phyloP scores from a whole-genome alignment of 2,888 invertebrate species.

The Apamea anceps region DNA sequence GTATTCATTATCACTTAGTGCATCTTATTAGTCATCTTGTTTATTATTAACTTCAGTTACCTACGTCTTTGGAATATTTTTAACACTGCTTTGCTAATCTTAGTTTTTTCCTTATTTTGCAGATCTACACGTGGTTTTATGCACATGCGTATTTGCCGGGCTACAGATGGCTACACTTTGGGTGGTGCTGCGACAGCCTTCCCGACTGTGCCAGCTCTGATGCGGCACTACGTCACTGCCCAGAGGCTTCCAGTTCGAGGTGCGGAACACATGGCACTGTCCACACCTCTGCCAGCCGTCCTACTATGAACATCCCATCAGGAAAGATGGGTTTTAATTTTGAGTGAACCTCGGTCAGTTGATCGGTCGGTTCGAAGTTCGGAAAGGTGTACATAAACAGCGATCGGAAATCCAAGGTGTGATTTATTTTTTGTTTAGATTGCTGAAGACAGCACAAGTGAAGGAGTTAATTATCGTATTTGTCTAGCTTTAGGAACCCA shows the following conservation, averaged over 20 bases:
- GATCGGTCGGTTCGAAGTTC: slow-evolving; percentile 61
- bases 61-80: slow-evolving; percentile 26
- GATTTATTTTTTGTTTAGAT: slow-evolving; percentile 71
- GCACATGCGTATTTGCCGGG: slow-evolving; percentile 98
- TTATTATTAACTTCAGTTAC: not conserved
- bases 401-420: slow-evolving; percentile 65
- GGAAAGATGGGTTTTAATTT: slow-evolving; percentile 60
- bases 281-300: slow-evolving; percentile 97
- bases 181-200: slow-evolving; percentile 98
- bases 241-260: slow-evolving; percentile 98
- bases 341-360: slow-evolving; percentile 51
- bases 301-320: slow-evolving; percentile 89
- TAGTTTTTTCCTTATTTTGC: slow-evolving; percentile 70
- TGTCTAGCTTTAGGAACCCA: slow-evolving; percentile 82
- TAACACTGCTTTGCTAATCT: slow-evolving; percentile 29
- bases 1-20: slow-evolving; percentile 75
- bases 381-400: slow-evolving; percentile 70
- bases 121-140: slow-evolving; percentile 98
- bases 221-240: slow-evolving; percentile 96
- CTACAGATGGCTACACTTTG: slow-evolving; percentile 95
- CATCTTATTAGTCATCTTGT: slow-evolving; percentile 25
- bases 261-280: slow-evolving; percentile 98
- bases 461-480: slow-evolving; percentile 76
- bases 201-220: slow-evolving; percentile 97
- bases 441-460: slow-evolving; percentile 74